These are phyloP conservation scores for Chaenogobius annularis DNA, from an alignment of 2,113 vertebrate genomes.

Conservation along the genomic window DNA sequence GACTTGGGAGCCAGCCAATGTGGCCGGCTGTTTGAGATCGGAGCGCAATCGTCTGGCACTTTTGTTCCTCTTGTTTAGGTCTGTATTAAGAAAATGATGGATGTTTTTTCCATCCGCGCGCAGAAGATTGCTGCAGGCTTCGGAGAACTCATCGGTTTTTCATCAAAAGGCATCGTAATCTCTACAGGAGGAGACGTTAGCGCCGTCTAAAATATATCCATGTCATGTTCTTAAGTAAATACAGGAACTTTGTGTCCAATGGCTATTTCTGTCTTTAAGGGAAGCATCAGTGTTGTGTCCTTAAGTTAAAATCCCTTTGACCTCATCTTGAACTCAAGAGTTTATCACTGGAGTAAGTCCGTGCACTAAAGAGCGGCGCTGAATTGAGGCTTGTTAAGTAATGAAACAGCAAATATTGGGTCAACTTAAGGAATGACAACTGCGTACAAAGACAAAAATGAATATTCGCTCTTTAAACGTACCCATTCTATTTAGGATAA, in stretches of 20 bases:
- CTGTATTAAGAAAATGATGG: conserved; percentile 11
- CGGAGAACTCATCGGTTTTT: not conserved
- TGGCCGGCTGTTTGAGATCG: conserved; percentile 18
- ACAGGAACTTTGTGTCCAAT: conserved; percentile 11
- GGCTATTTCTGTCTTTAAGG: conserved; percentile 22
- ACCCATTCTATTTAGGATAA: too few species aligned
- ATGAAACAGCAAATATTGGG: not conserved
- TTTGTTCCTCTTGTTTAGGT: conserved; percentile 35
- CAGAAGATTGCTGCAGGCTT: too few species aligned
- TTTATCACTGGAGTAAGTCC: conserved; percentile 48
- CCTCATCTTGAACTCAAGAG: conserved; percentile 49
- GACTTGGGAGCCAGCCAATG: conserved; percentile 15
- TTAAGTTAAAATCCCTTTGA: conserved; percentile 39
- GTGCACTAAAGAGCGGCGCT: not conserved
- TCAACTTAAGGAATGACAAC: not conserved
- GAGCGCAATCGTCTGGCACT: conserved; percentile 26
- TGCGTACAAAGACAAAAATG: not conserved
- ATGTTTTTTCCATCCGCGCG: conserved; percentile 5
- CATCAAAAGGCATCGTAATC: conserved; percentile 1
- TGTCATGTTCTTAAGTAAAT: not conserved
- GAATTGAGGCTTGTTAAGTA: not conserved
- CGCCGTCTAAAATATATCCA: not conserved
- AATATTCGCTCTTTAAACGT: too few species aligned
- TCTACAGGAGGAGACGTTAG: not conserved
- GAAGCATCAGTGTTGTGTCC: conserved; percentile 15